A percentile compares a stretch with the other conserved stretches of the same genome.
phyloP scores from a whole-genome alignment of 2,113 vertebrate genomes.

The Asarcornis scutulata region DNA sequence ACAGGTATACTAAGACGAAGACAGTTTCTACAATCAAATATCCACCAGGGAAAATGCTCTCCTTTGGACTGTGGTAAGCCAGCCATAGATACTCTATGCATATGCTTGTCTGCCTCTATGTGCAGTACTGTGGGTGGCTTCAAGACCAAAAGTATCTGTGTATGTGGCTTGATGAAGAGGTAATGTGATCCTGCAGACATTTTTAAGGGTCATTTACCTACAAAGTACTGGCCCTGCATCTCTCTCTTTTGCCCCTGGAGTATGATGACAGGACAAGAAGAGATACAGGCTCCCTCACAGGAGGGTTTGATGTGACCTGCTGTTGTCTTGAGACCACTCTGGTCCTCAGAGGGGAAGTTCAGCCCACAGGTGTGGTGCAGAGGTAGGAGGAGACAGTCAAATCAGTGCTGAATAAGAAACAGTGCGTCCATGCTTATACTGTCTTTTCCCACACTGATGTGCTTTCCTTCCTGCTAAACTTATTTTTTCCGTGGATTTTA shows the following conservation, averaged over 20 bases:
- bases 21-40: neutral
- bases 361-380: neutral
- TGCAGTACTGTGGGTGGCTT: neutral
- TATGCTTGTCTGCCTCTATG: neutral
- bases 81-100: neutral
- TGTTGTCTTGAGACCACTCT: neutral
- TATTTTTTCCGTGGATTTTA: neutral
- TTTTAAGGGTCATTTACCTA: neutral
- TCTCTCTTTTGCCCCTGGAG: neutral
- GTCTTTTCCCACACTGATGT: neutral
- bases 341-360: neutral
- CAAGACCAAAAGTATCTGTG: neutral
- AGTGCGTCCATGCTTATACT: neutral
- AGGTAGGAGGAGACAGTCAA: neutral
- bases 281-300: neutral
- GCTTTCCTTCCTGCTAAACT: neutral
- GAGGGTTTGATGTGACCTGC: neutral
- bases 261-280: neutral
- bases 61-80: neutral
- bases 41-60: neutral
- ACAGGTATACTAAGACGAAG: neutral
- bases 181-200: neutral
- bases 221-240: neutral
- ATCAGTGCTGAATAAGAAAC: neutral
- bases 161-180: neutral